Conservation (phyloP, 2,113 vertebrate species). For the Monopterus albus region DNA sequence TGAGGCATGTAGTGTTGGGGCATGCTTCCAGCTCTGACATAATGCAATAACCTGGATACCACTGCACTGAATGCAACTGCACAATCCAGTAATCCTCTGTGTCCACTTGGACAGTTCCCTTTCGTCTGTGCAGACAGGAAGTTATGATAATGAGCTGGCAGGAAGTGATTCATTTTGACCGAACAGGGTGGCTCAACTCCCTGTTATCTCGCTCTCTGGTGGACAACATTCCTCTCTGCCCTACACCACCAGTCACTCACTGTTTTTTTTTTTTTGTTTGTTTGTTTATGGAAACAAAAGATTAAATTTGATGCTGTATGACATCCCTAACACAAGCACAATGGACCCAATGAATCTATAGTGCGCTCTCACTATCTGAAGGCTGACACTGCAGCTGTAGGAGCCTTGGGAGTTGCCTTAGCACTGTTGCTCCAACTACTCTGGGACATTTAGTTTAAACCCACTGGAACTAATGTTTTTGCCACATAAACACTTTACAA, state of each 20-base stretch:
- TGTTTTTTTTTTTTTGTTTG: too few species aligned
- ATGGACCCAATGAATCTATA: not conserved
- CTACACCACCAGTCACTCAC: not conserved
- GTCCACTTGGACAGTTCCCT: conserved; percentile 29
- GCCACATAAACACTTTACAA: not conserved
- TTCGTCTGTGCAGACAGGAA: conserved; percentile 54
- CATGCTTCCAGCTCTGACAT: conserved; percentile 65
- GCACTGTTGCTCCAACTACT: conserved; percentile 2
- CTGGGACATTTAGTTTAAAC: not conserved
- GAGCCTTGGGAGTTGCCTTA: not conserved
- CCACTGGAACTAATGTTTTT: not conserved
- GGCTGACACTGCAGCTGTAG: not conserved
- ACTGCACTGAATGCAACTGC: conserved; percentile 46
- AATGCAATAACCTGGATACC: conserved; percentile 61
- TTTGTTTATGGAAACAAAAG: conserved; percentile 2
- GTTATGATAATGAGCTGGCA: conserved; percentile 60
- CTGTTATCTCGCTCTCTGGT: conserved; percentile 10
- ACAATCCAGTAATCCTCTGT: conserved; percentile 40
- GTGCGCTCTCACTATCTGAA: not conserved
- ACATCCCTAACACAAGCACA: not conserved
- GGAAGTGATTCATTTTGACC: conserved; percentile 62
- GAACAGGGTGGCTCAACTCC: not conserved
- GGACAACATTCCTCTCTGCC: conserved; percentile 15
- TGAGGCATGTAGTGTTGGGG: conserved; percentile 29
- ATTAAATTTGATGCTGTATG: conserved; percentile 2